A percentile compares a stretch with the other conserved stretches of the same genome.
Conservation (phyloP, 2,113 vertebrate genomes). For the Rhynchopsitta pachyrhyncha region DNA sequence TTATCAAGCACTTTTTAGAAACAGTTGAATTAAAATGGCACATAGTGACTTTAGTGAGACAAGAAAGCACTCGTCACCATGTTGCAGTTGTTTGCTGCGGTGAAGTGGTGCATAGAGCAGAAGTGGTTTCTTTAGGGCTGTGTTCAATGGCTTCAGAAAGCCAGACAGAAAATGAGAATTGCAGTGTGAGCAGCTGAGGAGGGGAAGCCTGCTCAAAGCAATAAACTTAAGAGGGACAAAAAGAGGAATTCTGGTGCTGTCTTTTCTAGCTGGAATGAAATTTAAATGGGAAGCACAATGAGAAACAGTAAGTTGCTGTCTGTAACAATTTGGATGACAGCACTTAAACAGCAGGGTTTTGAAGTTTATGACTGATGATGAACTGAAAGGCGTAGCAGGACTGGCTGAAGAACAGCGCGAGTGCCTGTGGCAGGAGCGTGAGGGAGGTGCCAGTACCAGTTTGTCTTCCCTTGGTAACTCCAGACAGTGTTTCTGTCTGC, state of each 20-base stretch:
- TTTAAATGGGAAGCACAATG: background rate
- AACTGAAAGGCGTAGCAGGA: background rate
- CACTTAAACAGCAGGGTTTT: background rate
- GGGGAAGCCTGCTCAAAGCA: background rate
- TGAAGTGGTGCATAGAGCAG: background rate
- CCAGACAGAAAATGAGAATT: background rate
- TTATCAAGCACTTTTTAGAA: background rate
- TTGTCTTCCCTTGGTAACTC: background rate
- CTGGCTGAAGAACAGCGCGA: fast-evolving
- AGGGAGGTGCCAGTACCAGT: background rate
- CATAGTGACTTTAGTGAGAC: background rate
- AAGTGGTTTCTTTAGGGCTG: background rate
- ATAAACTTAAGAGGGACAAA: background rate
- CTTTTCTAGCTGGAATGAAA: background rate
- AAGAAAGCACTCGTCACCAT: background rate
- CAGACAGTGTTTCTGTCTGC: background rate
- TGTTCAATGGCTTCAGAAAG: background rate
- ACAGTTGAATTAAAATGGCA: background rate
- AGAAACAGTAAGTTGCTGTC: background rate
- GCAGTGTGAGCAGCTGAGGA: background rate
- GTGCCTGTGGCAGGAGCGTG: background rate
- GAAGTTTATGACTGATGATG: background rate
- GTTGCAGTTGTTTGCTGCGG: background rate
- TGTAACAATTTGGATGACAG: background rate
- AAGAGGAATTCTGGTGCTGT: background rate